phyloP scores from a whole-genome alignment of 2,888 invertebrate species.

The Harpalus rufipes region DNA sequence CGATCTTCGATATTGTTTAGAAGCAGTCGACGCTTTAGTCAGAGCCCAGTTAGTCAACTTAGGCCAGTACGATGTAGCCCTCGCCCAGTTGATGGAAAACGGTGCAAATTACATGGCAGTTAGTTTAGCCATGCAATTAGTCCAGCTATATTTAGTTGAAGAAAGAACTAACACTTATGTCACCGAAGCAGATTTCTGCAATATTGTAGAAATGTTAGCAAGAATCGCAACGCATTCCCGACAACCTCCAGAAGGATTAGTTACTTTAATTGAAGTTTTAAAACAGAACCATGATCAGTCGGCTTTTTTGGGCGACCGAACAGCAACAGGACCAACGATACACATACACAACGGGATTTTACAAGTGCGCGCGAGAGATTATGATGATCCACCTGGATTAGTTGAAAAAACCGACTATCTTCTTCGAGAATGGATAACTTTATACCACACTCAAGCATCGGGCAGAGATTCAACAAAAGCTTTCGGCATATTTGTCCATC shows the following conservation, averaged over 20 bases:
- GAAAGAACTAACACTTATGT: constrained; percentile 88
- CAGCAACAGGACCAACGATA: constrained; percentile 88
- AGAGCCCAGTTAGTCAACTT: constrained; percentile 90
- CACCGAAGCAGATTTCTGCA: constrained; percentile 90
- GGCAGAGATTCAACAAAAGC: constrained; percentile 93
- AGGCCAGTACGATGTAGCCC: constrained; percentile 89
- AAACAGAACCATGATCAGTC: constrained; percentile 86
- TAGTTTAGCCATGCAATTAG: constrained; percentile 93
- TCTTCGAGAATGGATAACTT: constrained; percentile 96
- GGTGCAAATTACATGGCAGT: constrained; percentile 85
- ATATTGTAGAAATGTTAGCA: constrained; percentile 91
- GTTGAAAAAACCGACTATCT: constrained; percentile 97
- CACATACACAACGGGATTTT: constrained; percentile 96
- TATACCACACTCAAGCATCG: constrained; percentile 90
- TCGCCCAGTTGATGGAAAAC: constrained; percentile 92
- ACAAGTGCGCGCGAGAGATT: constrained; percentile 92
- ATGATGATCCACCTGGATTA: constrained; percentile 95
- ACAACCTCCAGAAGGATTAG: constrained; percentile 90
- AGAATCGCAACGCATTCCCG: constrained; percentile 87
- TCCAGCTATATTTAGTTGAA: constrained; percentile 92
- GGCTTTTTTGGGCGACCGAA: constrained; percentile 87
- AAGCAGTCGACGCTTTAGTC: constrained; percentile 93
- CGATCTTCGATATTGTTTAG: constrained; percentile 93
- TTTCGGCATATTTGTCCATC: constrained; percentile 95
- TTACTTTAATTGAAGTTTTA: constrained; percentile 89